phyloP scores from a whole-genome alignment of 2,113 vertebrate genomes.

The Vidua chalybeata region DNA sequence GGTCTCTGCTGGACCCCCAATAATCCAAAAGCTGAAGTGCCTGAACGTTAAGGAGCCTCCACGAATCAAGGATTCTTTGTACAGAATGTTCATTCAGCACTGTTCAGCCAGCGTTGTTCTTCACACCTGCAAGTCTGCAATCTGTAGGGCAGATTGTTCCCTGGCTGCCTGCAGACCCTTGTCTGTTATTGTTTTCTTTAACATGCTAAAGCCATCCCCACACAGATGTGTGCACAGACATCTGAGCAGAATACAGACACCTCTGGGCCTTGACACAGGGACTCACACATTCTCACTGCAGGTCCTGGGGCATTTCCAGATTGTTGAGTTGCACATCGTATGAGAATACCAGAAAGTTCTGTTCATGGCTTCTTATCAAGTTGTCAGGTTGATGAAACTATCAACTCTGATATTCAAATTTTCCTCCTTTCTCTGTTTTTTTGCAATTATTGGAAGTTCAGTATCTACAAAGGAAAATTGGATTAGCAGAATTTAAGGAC shows the following conservation, averaged over 20 bases:
- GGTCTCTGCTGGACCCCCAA: rapidly evolving
- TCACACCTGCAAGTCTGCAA: not conserved
- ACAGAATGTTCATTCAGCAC: not conserved
- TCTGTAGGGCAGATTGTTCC: not conserved
- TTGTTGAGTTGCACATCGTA: not conserved
- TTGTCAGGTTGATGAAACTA: not conserved
- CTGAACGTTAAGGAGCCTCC: not conserved
- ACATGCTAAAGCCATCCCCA: not conserved
- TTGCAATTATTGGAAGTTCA: not conserved
- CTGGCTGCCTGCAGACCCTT: not conserved
- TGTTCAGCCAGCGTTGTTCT: not conserved
- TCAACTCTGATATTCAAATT: not conserved
- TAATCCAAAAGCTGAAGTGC: not conserved
- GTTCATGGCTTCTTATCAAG: not conserved
- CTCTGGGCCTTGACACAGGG: not conserved
- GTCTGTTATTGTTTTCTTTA: not conserved
- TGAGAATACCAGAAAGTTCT: not conserved
- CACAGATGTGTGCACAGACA: not conserved
- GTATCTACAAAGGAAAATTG: not conserved
- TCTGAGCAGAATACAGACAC: not conserved
- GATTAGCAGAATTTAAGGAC: not conserved
- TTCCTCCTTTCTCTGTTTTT: not conserved
- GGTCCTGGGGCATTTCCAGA: not conserved
- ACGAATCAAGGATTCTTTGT: not conserved
- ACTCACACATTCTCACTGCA: not conserved